These are phyloP conservation scores for Apodemia hepburni DNA, from an alignment of 2,888 invertebrate species.

Conservation along the genomic window DNA sequence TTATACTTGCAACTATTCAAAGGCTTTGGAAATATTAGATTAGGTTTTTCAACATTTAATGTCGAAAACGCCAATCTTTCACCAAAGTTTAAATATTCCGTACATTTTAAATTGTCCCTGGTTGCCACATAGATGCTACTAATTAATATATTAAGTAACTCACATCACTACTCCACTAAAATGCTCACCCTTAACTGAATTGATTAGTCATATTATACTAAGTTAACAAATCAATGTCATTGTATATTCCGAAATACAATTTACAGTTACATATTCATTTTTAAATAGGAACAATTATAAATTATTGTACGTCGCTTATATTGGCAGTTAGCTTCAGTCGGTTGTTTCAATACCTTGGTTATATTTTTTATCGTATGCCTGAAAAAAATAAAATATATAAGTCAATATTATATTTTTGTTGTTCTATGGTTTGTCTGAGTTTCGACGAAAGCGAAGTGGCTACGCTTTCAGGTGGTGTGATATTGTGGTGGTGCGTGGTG, in stretches of 20 bases:
- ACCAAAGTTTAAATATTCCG: too few relatives aligned
- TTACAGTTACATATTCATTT: not conserved
- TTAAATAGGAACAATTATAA: conserved; percentile 3
- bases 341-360: conserved; percentile 32
- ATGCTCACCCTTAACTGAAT: not conserved
- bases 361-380: conserved; percentile 58
- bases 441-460: too few relatives aligned
- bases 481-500: too few relatives aligned
- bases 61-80: too few relatives aligned
- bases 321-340: conserved; percentile 37
- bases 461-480: too few relatives aligned
- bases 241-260: not conserved
- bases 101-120: not conserved
- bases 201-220: not conserved
- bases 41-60: too few relatives aligned
- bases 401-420: too few relatives aligned
- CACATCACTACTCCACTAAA: conserved; percentile 1
- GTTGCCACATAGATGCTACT: not conserved
- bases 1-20: too few relatives aligned
- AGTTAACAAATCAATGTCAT: not conserved
- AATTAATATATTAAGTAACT: not conserved
- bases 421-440: too few relatives aligned
- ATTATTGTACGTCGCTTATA: conserved; percentile 17
- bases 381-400: conserved; percentile 32
- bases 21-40: too few relatives aligned